A percentile compares a stretch with the other conserved stretches of the same genome.
Conservation (phyloP, 2,888 invertebrate genomes). For the Ellobium chinense region DNA sequence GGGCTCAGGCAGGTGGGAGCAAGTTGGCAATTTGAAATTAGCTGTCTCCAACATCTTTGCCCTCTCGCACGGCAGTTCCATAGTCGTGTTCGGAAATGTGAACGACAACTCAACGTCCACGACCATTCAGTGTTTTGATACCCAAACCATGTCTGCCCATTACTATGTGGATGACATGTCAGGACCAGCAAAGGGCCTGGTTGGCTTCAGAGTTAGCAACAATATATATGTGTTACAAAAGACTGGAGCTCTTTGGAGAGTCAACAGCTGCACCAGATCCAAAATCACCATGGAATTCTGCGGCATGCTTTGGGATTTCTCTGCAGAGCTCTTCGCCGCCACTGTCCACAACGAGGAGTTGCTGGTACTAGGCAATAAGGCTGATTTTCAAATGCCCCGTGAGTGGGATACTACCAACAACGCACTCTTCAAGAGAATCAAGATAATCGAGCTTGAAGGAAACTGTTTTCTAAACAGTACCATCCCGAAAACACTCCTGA, state of each 20-base stretch:
- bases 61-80: neutral
- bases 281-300: neutral
- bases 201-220: neutral
- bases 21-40: neutral
- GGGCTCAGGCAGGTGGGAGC: slow-evolving; percentile 12
- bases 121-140: slow-evolving; percentile 13
- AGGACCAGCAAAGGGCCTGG: neutral
- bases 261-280: neutral
- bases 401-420: neutral
- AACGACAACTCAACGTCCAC: neutral
- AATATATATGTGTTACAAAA: slow-evolving; percentile 4
- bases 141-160: neutral
- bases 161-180: neutral
- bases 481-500: neutral
- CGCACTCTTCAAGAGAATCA: neutral
- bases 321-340: neutral
- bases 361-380: neutral
- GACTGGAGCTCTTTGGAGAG: slow-evolving; percentile 26
- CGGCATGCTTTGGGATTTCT: neutral
- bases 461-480: neutral
- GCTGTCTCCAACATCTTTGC: slow-evolving; percentile 4
- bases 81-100: slow-evolving; percentile 13
- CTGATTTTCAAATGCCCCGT: neutral
- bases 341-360: slow-evolving; percentile 17
- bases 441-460: neutral